Base-by-base conservation (phyloP, 2,113 vertebrate species). In the Mesocricetus auratus region DNA sequence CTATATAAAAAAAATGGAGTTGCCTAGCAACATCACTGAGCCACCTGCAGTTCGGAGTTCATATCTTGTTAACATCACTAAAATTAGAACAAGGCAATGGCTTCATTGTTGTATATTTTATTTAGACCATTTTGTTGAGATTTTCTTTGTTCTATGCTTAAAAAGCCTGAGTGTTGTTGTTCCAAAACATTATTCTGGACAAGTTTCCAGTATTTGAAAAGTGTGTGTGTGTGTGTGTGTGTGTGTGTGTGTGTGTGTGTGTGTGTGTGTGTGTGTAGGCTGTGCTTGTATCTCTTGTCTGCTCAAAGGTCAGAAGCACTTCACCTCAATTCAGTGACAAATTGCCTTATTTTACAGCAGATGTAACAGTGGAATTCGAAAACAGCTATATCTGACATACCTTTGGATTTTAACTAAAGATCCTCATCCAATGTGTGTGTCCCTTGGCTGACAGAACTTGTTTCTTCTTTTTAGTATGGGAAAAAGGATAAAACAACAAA, bases 1-100 rank as follows among this genome's bases (percentile, higher is more conserved):
- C 29, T 7, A 73, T 45, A 90, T 10, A 53, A 21, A 29, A 64
- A 96, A 97, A 89, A 64, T 31, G 95, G 86, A 45, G 96, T 98
- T 98, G 97, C 98, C 78, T 98, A 98, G 98, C 97, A 98, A 98
- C 97, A 68, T 97, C 95, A 98, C 96, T 98, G 97, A 98, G 94
- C 96, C 96, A 98, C 98, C 97, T 98, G 97, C 91, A 97, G 97
- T 97, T 98, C 94, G 90, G 96, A 98, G 97, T 98, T 98, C 97
- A 98, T 97, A 96, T 97, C 94, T 97, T 98, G 79, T 98, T 98
- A 98, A 97, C 90, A 97, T 98, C 96, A 98, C 33, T 97, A 96
- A 98, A 98, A 98, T 98, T 97, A 98, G 97, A 66, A 97, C 94
- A 97, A 97, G 97, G 77, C 96, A 98, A 97, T 98, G 86, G 87